Evolutionary conservation across 1,140 invertebrate species (phyloP), one percentile per base, ranked within the genome.

Genomic region (Nasonia vitripennis): DNA sequence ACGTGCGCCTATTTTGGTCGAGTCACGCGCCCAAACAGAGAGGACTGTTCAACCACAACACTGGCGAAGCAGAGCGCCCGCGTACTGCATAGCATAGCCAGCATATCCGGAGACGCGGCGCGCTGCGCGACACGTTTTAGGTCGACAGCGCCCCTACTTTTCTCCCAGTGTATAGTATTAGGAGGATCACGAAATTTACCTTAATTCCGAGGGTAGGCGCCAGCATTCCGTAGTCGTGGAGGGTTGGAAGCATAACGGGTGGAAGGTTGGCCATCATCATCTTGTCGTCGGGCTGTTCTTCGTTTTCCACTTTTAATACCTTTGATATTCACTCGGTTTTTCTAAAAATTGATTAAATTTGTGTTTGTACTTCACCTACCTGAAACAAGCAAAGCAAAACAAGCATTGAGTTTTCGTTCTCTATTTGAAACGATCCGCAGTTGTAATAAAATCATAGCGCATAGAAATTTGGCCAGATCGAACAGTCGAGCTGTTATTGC

Each of bases 241-340:
- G 89, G 71, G 92, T 90, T 83, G 92, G 92, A 90, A 93, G 90
- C 91, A 93, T 93, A 90, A 93, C 93, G 87, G 92, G 93, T 87
- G 92, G 92, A 90, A 93, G 89, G 89, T 93, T 93, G 89, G 93
- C 87, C 92, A 93, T 93, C 93, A 93, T 93, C 93, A 93, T 93
- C 91, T 89, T 93, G 92, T 91, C 91, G 88, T 87, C 85, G 86
- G 75, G 45, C 51, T 86, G 17, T 27, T 41, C 14, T 41, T 82
- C 79, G 78, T 73, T 83, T 83, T 86, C 78, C 84, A 82, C 78
- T 75, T 80, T 85, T 81, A 74, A 34, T 41, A 67, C 3, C 31
- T 62, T 27, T 6, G 78, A 51, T 51, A 48, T 23, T 88, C 88
- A 82, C 86, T 88, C 83, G 86, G 87, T 89, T n/a, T 51, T 17